Evolutionary conservation across 2,113 vertebrate species (phyloP).

Genomic region (Tympanuchus pallidicinctus): DNA sequence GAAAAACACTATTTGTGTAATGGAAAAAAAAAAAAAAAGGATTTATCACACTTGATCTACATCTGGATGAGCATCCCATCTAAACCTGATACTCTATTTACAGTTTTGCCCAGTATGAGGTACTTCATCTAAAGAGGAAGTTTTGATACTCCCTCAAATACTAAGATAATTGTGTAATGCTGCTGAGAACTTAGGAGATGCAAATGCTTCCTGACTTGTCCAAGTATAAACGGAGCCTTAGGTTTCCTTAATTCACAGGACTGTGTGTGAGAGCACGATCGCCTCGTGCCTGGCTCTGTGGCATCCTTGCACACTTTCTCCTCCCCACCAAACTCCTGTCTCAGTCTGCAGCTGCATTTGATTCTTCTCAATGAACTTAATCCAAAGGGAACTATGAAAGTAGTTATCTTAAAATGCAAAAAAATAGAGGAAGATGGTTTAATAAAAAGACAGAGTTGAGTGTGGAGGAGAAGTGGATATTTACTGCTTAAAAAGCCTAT

Average conservation of each 20-base stretch:
- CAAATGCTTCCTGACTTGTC: constrained; percentile 19
- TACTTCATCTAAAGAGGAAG: constrained; percentile 26
- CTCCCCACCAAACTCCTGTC: not conserved
- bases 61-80: not conserved
- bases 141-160: not conserved
- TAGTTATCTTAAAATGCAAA: not conserved
- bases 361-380: not conserved
- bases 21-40: not conserved
- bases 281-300: not conserved
- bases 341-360: not conserved
- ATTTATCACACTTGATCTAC: constrained; percentile 27
- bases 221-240: not conserved
- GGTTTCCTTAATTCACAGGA: not conserved
- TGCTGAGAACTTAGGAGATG: not conserved
- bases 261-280: not conserved
- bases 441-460: not conserved
- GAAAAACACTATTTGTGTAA: not conserved
- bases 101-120: not conserved
- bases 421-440: not conserved
- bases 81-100: constrained; percentile 22
- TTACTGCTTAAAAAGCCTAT: not conserved
- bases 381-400: not conserved
- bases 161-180: constrained; percentile 13
- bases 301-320: not conserved
- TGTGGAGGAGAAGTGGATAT: not conserved